Percentiles rank a stretch among this genome's conserved stretches.
Conservation (phyloP, 2,888 invertebrate genomes). For the Chrysina gloriosa region DNA sequence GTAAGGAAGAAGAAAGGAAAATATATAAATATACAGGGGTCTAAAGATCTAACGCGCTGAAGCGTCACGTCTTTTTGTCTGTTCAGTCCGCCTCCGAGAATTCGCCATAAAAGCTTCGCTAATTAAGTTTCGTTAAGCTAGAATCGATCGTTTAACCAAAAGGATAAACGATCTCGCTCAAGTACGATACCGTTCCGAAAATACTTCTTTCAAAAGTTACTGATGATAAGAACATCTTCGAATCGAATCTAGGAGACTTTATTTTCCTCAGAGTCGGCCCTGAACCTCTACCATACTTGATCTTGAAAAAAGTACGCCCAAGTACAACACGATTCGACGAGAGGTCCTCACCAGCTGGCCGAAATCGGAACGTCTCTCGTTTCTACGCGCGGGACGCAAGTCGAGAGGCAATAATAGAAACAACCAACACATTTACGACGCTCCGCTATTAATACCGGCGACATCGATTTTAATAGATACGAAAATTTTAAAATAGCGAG, state of each 20-base stretch:
- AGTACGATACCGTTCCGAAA: no score
- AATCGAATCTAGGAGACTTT: background rate
- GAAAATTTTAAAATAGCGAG: constrained; percentile 7
- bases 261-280: background rate
- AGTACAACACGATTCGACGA: constrained; percentile 12
- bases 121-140: no score
- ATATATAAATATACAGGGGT: no score
- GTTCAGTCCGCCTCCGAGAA: no score
- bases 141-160: no score
- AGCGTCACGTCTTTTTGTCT: no score
- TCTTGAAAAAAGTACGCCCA: constrained; percentile 33
- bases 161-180: no score
- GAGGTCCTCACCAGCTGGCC: constrained; percentile 29
- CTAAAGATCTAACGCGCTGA: no score
- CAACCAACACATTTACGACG: background rate
- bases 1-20: no score
- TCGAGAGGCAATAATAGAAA: constrained; percentile 30
- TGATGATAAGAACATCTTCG: no score
- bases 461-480: constrained; percentile 11
- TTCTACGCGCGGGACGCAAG: background rate
- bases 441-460: constrained; percentile 12
- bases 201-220: no score
- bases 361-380: background rate
- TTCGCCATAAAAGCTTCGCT: no score
- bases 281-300: constrained; percentile 13